phyloP scores from a whole-genome alignment of 2,888 invertebrate species.

The Mesochorus sp. region DNA sequence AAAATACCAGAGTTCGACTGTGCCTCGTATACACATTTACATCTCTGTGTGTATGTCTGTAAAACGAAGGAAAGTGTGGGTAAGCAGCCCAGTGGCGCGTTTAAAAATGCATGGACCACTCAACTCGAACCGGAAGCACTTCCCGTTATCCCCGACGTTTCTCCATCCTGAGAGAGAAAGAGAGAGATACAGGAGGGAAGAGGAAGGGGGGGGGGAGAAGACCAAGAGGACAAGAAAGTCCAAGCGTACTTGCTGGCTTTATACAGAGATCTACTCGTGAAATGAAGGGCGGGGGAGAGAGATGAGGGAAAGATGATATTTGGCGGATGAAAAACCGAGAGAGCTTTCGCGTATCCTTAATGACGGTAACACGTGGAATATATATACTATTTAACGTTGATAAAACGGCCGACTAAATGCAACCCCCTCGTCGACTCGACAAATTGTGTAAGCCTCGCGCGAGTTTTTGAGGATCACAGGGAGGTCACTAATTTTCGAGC shows the following conservation, averaged over 20 bases:
- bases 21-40: neutral
- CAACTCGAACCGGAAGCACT: constrained; percentile 77
- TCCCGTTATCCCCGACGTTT: constrained; percentile 68
- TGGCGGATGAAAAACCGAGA: constrained; percentile 33
- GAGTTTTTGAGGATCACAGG: too few species aligned
- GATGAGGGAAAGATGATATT: constrained; percentile 39
- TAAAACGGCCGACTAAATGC: constrained; percentile 52
- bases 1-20: too few species aligned
- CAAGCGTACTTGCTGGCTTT: constrained; percentile 19
- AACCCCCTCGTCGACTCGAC: constrained; percentile 56
- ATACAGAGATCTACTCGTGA: constrained; percentile 24
- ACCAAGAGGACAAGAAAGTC: neutral
- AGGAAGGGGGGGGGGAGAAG: neutral
- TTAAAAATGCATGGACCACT: constrained; percentile 79
- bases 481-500: constrained; percentile 50
- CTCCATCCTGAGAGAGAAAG: constrained; percentile 46
- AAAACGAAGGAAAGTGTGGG: constrained; percentile 25
- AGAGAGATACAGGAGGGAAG: neutral
- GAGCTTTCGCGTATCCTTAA: constrained; percentile 55
- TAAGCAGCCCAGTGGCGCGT: constrained; percentile 53
- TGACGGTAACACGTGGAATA: constrained; percentile 60
- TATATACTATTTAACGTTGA: constrained; percentile 60
- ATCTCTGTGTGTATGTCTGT: neutral
- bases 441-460: constrained; percentile 59
- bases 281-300: neutral